Evolutionary conservation across 2,113 vertebrate genomes (phyloP).

Genomic region (Martes martes): DNA sequence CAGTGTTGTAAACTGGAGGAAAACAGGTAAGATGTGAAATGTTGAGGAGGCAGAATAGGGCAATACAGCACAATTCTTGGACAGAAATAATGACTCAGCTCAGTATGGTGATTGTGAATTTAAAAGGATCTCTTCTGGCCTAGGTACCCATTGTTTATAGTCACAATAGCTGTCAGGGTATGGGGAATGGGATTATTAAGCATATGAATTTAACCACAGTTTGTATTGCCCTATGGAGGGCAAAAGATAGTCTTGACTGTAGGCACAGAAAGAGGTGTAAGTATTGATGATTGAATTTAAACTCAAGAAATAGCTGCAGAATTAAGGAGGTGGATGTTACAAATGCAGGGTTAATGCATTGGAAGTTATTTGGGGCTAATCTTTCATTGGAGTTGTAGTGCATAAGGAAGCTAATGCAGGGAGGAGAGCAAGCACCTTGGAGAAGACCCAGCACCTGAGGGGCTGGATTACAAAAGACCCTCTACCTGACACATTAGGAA

Average conservation of each 20-base stretch:
- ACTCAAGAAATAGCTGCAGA: neutral
- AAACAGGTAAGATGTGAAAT: neutral
- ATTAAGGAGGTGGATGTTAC: neutral
- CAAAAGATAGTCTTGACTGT: accelerated
- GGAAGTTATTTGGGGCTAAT: neutral
- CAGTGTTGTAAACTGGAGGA: neutral
- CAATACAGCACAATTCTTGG: accelerated
- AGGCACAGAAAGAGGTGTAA: neutral
- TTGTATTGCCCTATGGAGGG: accelerated
- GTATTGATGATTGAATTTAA: neutral
- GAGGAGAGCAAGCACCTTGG: accelerated
- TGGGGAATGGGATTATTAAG: accelerated
- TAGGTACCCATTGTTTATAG: neutral
- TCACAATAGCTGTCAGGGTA: neutral
- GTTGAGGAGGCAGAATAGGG: accelerated
- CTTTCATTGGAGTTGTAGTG: neutral
- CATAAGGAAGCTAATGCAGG: neutral
- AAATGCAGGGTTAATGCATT: neutral
- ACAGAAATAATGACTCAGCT: neutral
- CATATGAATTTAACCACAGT: neutral
- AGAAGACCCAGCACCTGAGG: accelerated
- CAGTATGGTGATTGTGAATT: too few species aligned
- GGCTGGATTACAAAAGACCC: neutral
- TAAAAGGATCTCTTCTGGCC: neutral
- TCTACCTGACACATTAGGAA: neutral